Conservation (phyloP, 2,113 vertebrate species). For the Neodontobutis hainanensis region DNA sequence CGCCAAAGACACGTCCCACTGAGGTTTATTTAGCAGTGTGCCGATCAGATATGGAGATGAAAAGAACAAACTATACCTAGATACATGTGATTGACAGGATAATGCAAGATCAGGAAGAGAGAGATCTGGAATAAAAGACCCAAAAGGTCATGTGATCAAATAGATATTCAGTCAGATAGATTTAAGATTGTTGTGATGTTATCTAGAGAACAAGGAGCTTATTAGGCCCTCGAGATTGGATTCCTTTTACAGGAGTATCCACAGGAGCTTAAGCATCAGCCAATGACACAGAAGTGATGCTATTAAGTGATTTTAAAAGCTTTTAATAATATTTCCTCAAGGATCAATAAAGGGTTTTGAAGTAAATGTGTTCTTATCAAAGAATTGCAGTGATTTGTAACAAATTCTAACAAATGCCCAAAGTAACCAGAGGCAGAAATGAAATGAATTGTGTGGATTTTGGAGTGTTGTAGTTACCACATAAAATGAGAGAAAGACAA, state of each 20-base stretch:
- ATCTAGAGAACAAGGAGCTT: background rate
- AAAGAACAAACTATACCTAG: conserved; percentile 1
- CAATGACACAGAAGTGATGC: too few relatives aligned
- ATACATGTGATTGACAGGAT: conserved; percentile 32
- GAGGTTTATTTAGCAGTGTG: conserved; percentile 51
- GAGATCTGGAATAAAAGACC: background rate
- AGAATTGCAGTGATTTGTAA: background rate
- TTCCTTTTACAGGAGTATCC: background rate
- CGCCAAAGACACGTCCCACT: conserved; percentile 42
- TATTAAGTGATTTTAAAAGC: background rate
- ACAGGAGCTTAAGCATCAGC: background rate
- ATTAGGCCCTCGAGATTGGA: background rate
- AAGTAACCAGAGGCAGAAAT: too few relatives aligned
- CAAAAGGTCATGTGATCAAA: background rate
- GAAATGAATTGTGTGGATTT: too few relatives aligned
- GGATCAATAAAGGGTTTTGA: background rate
- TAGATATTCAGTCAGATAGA: background rate
- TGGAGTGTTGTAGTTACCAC: too few relatives aligned
- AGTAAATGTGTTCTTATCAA: background rate
- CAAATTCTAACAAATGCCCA: too few relatives aligned
- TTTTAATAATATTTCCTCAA: background rate
- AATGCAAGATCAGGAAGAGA: background rate
- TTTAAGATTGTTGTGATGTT: background rate
- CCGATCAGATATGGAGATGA: conserved; percentile 46
- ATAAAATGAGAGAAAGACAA: too few relatives aligned